Evolutionary conservation across 2,888 invertebrate species (phyloP).

Genomic region (Tricholauxania praeusta): DNA sequence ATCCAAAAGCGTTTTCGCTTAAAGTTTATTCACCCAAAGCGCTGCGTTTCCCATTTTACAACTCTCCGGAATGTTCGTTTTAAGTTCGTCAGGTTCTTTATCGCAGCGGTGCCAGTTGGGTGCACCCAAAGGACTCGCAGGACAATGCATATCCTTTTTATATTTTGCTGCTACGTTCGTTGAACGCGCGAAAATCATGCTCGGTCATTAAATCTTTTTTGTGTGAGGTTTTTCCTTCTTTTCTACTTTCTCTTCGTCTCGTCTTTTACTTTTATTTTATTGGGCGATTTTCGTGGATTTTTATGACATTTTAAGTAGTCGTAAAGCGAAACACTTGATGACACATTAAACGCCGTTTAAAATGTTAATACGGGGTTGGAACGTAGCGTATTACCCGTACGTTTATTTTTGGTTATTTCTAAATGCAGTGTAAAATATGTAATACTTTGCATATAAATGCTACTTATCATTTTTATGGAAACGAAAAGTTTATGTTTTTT

Average conservation of each 20-base stretch:
- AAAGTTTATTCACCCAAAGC: conserved; percentile 52
- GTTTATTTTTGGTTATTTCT: no score
- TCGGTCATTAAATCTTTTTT: conserved; percentile 59
- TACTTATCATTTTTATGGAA: no score
- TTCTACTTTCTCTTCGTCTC: conserved; percentile 11
- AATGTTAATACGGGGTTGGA: conserved; percentile 57
- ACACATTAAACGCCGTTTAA: conserved; percentile 63
- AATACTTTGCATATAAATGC: no score
- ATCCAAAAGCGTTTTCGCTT: conserved; percentile 8
- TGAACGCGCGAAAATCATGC: conserved; percentile 55
- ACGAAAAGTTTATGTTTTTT: no score
- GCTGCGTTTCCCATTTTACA: conserved; percentile 3
- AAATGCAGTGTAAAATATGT: no score
- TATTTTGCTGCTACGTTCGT: neutral
- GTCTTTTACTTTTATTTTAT: conserved; percentile 52
- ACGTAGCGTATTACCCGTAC: neutral
- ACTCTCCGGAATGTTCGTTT: neutral
- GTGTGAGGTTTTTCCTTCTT: conserved; percentile 31
- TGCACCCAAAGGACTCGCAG: conserved; percentile 28
- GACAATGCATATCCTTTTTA: conserved; percentile 30
- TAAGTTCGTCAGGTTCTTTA: conserved; percentile 2
- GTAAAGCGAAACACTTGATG: conserved; percentile 65
- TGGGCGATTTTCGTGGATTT: conserved; percentile 51
- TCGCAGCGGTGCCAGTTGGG: conserved; percentile 38
- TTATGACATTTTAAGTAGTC: conserved; percentile 66